Conservation (phyloP, 2,888 invertebrate species). For the Dryobota labecula region DNA sequence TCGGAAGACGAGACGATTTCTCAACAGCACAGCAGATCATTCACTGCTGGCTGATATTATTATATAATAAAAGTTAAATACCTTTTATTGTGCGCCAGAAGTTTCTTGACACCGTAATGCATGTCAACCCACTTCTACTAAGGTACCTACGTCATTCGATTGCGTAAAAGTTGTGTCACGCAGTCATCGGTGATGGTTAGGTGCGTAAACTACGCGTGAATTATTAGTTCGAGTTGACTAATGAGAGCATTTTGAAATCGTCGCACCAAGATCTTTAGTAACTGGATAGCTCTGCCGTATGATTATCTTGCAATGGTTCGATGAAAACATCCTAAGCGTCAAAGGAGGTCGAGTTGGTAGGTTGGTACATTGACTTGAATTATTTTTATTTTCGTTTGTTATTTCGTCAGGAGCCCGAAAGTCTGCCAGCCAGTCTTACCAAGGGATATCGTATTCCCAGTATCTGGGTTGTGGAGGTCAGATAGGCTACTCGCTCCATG, state of each 20-base stretch:
- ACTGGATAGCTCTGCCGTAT: slow-evolving; percentile 11
- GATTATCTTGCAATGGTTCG: slow-evolving; percentile 23
- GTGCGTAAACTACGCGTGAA: slow-evolving; percentile 53
- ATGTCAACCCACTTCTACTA: slow-evolving; percentile 42
- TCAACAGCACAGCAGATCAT: slow-evolving; percentile 17
- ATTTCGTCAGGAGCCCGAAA: too few species aligned
- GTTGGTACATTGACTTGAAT: not conserved
- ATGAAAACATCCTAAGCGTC: not conserved
- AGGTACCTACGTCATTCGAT: slow-evolving; percentile 10
- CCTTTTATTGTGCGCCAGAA: slow-evolving; percentile 22
- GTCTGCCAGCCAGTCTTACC: too few species aligned
- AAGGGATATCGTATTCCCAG: too few species aligned
- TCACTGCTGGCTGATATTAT: slow-evolving; percentile 17
- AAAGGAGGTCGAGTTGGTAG: not conserved
- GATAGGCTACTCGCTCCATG: too few species aligned
- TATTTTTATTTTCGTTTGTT: not conserved
- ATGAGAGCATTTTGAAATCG: slow-evolving; percentile 49
- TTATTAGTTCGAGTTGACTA: slow-evolving; percentile 53
- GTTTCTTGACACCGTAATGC: slow-evolving; percentile 33
- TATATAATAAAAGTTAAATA: slow-evolving; percentile 40
- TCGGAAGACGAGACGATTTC: slow-evolving; percentile 34
- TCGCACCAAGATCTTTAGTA: slow-evolving; percentile 13
- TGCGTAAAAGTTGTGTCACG: slow-evolving; percentile 59
- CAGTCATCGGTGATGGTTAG: slow-evolving; percentile 42
- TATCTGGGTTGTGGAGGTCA: too few species aligned